Evolutionary conservation across 2,113 vertebrate species (phyloP).

Genomic region (Periophthalmus modestus): DNA sequence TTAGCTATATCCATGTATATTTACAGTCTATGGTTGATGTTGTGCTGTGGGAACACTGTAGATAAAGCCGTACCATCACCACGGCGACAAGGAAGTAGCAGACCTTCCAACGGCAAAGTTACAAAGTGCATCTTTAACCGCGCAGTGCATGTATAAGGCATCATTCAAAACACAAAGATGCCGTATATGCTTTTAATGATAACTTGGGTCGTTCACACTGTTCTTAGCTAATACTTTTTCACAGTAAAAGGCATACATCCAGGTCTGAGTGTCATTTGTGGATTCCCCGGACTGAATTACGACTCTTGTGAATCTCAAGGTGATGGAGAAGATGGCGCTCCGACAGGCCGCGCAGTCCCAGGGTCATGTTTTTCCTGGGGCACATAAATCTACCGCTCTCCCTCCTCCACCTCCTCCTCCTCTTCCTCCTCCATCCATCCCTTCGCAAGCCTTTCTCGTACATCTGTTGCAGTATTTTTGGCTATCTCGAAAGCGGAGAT

Average conservation of each 20-base stretch:
- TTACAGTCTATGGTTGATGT: too few species aligned
- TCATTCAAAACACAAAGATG: background rate
- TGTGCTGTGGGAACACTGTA: too few species aligned
- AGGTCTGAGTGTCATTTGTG: slow-evolving; percentile 34
- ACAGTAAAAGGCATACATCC: slow-evolving; percentile 9
- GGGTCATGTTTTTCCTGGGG: slow-evolving; percentile 59
- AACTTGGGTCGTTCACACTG: background rate
- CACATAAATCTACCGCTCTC: slow-evolving; percentile 65
- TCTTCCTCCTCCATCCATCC: slow-evolving; percentile 16
- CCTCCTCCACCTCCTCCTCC: slow-evolving; percentile 40
- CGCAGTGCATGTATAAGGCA: background rate
- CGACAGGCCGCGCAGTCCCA: slow-evolving; percentile 59
- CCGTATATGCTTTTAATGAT: background rate
- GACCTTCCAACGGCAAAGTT: too few species aligned
- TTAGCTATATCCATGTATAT: too few species aligned
- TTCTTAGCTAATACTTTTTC: background rate
- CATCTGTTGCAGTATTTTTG: slow-evolving; percentile 54
- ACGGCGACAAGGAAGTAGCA: too few species aligned
- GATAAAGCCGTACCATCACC: too few species aligned
- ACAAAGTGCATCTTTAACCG: too few species aligned
- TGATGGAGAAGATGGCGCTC: slow-evolving; percentile 66
- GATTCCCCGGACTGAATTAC: slow-evolving; percentile 60
- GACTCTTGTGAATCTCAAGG: slow-evolving; percentile 59
- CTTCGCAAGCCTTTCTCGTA: slow-evolving; percentile 43
- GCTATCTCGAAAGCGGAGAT: slow-evolving; percentile 63